Conservation (phyloP, 1,140 invertebrate genomes). For the Homarus americanus region DNA sequence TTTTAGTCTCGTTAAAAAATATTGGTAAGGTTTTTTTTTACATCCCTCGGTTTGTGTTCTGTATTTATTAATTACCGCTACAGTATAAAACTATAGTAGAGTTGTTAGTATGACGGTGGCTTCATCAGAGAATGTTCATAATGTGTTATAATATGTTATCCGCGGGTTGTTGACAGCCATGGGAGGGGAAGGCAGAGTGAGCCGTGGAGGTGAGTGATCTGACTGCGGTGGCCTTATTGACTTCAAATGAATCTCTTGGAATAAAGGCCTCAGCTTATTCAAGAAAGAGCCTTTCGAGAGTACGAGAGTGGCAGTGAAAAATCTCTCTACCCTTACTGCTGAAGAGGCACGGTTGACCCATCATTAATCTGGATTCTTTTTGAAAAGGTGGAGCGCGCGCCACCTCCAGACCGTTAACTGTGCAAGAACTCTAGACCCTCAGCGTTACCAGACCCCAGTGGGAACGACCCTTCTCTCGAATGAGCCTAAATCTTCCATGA, state of each 20-base stretch:
- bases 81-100: too few relatives aligned
- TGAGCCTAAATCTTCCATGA: not conserved
- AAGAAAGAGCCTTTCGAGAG: slow-evolving; percentile 47
- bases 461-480: slow-evolving; percentile 10
- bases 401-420: slow-evolving; percentile 46
- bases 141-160: too few relatives aligned
- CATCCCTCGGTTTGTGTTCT: too few relatives aligned
- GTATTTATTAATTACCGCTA: too few relatives aligned
- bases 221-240: slow-evolving; percentile 39
- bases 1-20: too few relatives aligned
- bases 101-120: too few relatives aligned
- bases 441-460: slow-evolving; percentile 42
- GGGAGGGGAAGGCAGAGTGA: not conserved
- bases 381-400: slow-evolving; percentile 57
- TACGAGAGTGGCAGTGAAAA: slow-evolving; percentile 50
- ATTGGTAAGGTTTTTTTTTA: too few relatives aligned
- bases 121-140: slow-evolving; percentile 9
- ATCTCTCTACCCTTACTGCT: slow-evolving; percentile 26
- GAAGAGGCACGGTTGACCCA: slow-evolving; percentile 54
- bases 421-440: slow-evolving; percentile 38
- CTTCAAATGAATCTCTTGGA: slow-evolving; percentile 39
- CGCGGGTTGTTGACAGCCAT: too few relatives aligned
- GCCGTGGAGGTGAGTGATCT: not conserved
- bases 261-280: slow-evolving; percentile 44
- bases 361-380: slow-evolving; percentile 62